Percentiles rank a stretch among this genome's conserved stretches.
Conservation (phyloP, 1,140 invertebrate genomes). For the Sinonovacula constricta region DNA sequence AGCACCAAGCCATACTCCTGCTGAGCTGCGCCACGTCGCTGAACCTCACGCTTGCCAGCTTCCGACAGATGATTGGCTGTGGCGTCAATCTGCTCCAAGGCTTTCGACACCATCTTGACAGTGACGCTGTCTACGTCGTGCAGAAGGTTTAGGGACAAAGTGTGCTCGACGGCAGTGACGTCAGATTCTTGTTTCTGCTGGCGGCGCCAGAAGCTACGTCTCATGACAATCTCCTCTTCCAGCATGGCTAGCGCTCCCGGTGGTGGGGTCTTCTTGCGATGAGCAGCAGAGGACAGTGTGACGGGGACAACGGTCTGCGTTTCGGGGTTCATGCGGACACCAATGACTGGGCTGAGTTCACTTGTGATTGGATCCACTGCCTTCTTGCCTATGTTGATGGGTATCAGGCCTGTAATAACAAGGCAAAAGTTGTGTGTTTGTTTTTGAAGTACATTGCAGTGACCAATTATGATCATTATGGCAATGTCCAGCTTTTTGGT, state of each 20-base stretch:
- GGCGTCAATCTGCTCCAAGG: constrained; percentile 64
- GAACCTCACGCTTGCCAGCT: constrained; percentile 67
- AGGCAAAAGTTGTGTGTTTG: too few relatives aligned
- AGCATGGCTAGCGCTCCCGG: constrained; percentile 74
- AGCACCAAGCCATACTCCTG: constrained; percentile 68
- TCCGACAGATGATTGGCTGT: constrained; percentile 66
- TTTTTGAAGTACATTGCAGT: too few relatives aligned
- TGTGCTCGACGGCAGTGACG: constrained; percentile 68
- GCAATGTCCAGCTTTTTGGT: too few relatives aligned
- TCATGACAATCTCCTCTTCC: constrained; percentile 74
- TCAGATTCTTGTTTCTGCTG: constrained; percentile 70
- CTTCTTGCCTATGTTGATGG: constrained; percentile 72
- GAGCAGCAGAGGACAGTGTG: constrained; percentile 70
- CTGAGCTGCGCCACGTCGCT: constrained; percentile 70
- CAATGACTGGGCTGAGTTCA: constrained; percentile 74
- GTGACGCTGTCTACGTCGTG: constrained; percentile 63
- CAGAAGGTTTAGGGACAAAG: constrained; percentile 62
- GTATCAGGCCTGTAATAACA: constrained; percentile 66
- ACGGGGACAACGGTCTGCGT: constrained; percentile 71
- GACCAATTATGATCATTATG: too few relatives aligned
- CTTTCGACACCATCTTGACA: constrained; percentile 58
- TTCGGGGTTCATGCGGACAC: constrained; percentile 70
- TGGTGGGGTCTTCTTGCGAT: constrained; percentile 71
- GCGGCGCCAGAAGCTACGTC: constrained; percentile 72
- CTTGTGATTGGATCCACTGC: constrained; percentile 74